Evolutionary conservation across 2,888 invertebrate species (phyloP).

Genomic region (Andrena fulva): DNA sequence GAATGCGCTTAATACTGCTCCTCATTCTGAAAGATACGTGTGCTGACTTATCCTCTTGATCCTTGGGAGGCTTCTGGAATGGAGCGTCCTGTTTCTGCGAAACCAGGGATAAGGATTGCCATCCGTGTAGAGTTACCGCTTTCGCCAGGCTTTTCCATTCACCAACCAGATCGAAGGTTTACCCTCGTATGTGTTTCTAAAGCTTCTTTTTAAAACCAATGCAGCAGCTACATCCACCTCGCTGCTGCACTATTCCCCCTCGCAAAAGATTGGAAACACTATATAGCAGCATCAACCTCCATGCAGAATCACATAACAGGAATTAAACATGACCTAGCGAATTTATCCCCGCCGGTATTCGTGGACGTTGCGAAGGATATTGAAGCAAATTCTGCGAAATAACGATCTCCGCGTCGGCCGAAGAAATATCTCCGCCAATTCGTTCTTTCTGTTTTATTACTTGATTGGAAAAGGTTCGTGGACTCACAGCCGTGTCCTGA

Average conservation of each 20-base stretch:
- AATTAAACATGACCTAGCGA: neutral
- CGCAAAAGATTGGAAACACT: neutral
- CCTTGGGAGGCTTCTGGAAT: constrained; percentile 32
- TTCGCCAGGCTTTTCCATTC: constrained; percentile 13
- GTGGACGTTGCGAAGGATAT: constrained; percentile 16
- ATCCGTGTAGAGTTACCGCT: constrained; percentile 17
- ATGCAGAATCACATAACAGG: neutral
- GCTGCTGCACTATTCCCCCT: neutral
- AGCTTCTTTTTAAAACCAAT: neutral
- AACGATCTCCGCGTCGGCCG: constrained; percentile 48
- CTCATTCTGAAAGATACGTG: constrained; percentile 38
- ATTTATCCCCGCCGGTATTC: neutral
- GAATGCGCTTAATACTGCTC: constrained; percentile 18
- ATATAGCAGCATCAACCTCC: neutral
- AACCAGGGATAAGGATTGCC: constrained; percentile 46
- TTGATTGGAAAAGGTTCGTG: constrained; percentile 53
- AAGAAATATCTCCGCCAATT: constrained; percentile 49
- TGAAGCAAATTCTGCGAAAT: constrained; percentile 54
- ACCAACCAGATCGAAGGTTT: constrained; percentile 12
- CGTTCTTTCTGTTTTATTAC: constrained; percentile 50
- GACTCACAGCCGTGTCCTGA: constrained; percentile 33
- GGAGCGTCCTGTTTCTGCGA: constrained; percentile 35
- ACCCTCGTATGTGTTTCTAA: neutral
- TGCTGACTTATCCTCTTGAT: constrained; percentile 51
- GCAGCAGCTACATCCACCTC: neutral